Percentiles rank a stretch among this genome's conserved stretches.
Evolutionary conservation across 2,113 vertebrate species (phyloP).

Genomic region (Bostrychus sinensis): DNA sequence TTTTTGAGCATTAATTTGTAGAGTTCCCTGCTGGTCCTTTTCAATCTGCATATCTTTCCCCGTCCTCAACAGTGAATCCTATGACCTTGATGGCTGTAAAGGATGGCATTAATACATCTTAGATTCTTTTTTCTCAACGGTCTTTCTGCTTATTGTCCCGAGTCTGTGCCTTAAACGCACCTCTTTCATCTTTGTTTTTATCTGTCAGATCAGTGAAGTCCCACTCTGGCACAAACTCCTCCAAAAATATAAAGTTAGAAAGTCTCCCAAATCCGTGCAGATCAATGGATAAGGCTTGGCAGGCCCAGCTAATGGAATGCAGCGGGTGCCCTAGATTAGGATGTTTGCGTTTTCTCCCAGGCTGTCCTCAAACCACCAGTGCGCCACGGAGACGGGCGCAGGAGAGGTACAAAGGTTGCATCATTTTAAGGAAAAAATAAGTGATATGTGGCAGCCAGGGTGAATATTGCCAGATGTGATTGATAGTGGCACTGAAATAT

Average conservation of each 20-base stretch:
- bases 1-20: conserved; percentile 5
- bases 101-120: conserved; percentile 36
- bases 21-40: neutral
- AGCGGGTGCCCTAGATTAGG: conserved; percentile 75
- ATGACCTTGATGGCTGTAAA: conserved; percentile 45
- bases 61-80: conserved; percentile 1
- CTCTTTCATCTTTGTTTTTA: conserved; percentile 77
- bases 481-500: neutral
- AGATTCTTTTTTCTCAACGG: conserved; percentile 47
- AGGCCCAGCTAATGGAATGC: conserved; percentile 77
- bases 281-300: conserved; percentile 77
- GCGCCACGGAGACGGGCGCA: conserved; percentile 22
- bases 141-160: conserved; percentile 62
- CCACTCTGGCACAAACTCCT: conserved; percentile 60
- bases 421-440: neutral
- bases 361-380: conserved; percentile 56
- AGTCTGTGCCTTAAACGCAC: conserved; percentile 65
- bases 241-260: conserved; percentile 76
- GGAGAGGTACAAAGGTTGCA: neutral
- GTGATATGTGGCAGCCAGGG: neutral
- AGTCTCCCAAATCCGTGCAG: conserved; percentile 72
- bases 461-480: neutral
- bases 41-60: neutral
- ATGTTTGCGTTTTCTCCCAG: conserved; percentile 59
- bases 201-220: conserved; percentile 73